Evolutionary conservation across 2,888 invertebrate species (phyloP).

Genomic region (Lepidochitona cinerea): DNA sequence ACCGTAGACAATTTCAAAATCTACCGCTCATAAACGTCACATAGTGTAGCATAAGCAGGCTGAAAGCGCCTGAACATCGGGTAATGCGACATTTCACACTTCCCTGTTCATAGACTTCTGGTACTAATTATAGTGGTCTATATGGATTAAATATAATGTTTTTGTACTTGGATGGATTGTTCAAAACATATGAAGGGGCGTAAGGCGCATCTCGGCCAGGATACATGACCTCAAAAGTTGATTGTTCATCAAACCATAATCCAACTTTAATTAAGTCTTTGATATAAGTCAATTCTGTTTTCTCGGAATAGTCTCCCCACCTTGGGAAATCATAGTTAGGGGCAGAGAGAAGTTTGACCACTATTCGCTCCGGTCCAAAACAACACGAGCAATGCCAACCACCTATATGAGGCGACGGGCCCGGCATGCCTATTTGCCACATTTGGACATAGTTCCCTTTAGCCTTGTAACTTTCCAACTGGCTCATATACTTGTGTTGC

Average conservation of each 20-base stretch:
- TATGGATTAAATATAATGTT: neutral
- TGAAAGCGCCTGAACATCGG: too few relatives aligned
- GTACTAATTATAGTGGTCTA: neutral
- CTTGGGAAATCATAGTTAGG: conserved; percentile 64
- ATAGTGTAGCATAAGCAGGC: too few relatives aligned
- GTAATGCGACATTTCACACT: too few relatives aligned
- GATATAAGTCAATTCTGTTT: conserved; percentile 76
- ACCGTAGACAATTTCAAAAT: too few relatives aligned
- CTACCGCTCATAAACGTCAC: too few relatives aligned
- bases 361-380: conserved; percentile 75
- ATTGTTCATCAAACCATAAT: conserved; percentile 75
- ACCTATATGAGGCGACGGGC: conserved; percentile 76
- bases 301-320: conserved; percentile 64
- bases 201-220: neutral
- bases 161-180: neutral
- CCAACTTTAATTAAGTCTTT: conserved; percentile 78
- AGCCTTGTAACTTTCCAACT: neutral
- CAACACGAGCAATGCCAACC: conserved; percentile 82
- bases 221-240: neutral
- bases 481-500: neutral
- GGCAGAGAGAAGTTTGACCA: conserved; percentile 72
- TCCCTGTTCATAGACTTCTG: too few relatives aligned
- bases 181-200: conserved; percentile 1
- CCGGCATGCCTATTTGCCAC: conserved; percentile 39
- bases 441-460: conserved; percentile 40